Evolutionary conservation across 2,797 vertebrate species (phyloP).

Genomic region (Enteromius thamalakanensis): DNA sequence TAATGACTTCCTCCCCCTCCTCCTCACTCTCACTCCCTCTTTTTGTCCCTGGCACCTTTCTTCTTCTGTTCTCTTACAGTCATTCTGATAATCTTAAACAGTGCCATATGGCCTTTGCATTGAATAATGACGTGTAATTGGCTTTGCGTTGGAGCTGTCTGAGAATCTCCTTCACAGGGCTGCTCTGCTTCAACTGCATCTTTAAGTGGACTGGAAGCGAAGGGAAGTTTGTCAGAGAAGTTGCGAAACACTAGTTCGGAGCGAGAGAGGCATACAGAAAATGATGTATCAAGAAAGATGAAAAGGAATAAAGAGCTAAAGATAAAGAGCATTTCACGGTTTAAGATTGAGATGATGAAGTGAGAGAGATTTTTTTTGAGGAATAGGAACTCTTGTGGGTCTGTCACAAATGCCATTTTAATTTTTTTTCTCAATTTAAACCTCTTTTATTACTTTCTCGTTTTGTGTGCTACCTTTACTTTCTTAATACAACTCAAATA

Average conservation of each 20-base stretch:
- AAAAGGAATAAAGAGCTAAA: not conserved
- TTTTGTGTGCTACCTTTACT: not conserved
- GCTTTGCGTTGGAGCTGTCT: not conserved
- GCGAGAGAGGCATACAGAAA: not conserved
- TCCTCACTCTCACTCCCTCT: not conserved
- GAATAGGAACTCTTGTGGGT: not conserved
- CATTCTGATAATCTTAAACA: slow-evolving; percentile 14
- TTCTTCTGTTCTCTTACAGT: slow-evolving; percentile 12
- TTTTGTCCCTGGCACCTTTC: slow-evolving; percentile 10
- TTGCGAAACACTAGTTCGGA: not conserved
- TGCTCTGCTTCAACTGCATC: not conserved
- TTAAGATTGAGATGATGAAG: not conserved
- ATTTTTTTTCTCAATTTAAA: not conserved
- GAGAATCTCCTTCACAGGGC: slow-evolving; percentile 2
- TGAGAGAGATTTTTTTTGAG: not conserved
- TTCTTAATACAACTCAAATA: not conserved
- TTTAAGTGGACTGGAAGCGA: slow-evolving; percentile 1
- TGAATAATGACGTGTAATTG: slow-evolving; percentile 28
- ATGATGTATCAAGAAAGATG: not conserved
- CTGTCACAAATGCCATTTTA: not conserved
- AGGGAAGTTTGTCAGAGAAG: not conserved
- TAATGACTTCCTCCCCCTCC: slow-evolving; percentile 33
- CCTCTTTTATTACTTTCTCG: not conserved
- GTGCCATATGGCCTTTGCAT: slow-evolving; percentile 19
- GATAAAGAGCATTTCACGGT: slow-evolving; percentile 5